Percentiles rank a stretch among this genome's conserved stretches.
phyloP scores from a whole-genome alignment of 2,113 vertebrate genomes.

The Phycodurus eques region DNA sequence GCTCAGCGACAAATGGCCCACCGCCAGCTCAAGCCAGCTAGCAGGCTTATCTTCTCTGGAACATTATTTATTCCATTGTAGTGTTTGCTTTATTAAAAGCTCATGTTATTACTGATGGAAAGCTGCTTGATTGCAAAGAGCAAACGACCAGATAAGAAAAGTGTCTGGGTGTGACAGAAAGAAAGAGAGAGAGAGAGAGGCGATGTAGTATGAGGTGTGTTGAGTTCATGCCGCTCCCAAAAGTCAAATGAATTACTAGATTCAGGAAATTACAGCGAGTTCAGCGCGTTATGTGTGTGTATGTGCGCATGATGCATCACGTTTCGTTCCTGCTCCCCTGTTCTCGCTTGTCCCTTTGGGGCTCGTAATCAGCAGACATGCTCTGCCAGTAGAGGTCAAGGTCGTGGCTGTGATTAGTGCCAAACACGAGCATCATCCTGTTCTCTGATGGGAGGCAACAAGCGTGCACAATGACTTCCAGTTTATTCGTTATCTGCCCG shows the following conservation, averaged over 20 bases:
- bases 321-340: constrained; percentile 32
- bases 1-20: constrained; percentile 28
- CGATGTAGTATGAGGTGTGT: constrained; percentile 35
- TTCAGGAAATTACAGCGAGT: constrained; percentile 52
- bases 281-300: constrained; percentile 10
- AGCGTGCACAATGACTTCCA: constrained; percentile 21
- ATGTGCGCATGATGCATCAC: constrained; percentile 33
- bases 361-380: constrained; percentile 54
- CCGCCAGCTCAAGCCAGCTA: constrained; percentile 30
- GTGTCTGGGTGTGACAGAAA: background rate
- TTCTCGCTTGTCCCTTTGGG: constrained; percentile 39
- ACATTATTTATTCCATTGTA: constrained; percentile 52
- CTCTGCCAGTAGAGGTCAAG: constrained; percentile 59
- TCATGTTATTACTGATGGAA: constrained; percentile 57
- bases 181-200: constrained; percentile 14
- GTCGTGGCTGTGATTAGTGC: constrained; percentile 50
- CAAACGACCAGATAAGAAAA: constrained; percentile 50
- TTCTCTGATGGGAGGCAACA: constrained; percentile 41
- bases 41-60: constrained; percentile 49
- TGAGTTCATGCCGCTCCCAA: constrained; percentile 55
- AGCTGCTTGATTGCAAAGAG: constrained; percentile 47
- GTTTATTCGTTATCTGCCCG: constrained; percentile 34
- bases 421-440: constrained; percentile 42
- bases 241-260: constrained; percentile 64
- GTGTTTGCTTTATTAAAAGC: constrained; percentile 64